A percentile compares a stretch with the other conserved stretches of the same genome.
phyloP scores from a whole-genome alignment of 2,888 invertebrate genomes.

The Molanna angustata region DNA sequence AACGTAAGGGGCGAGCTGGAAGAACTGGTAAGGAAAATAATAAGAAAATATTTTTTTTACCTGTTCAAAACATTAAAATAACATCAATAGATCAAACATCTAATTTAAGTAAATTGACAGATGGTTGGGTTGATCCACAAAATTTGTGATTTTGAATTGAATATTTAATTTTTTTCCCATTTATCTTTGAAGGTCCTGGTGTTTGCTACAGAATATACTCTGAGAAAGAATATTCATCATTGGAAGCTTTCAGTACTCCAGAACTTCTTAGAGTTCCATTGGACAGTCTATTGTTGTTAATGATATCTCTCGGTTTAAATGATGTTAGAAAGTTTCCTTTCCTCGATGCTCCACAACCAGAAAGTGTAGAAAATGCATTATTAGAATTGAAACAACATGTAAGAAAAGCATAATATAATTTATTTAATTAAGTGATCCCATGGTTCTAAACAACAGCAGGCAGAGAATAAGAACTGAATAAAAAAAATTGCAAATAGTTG shows the following conservation, averaged over 20 bases:
- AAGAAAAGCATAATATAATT: too few relatives aligned
- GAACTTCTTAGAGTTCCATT: constrained; percentile 93
- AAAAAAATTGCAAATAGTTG: too few relatives aligned
- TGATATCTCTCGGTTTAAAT: constrained; percentile 91
- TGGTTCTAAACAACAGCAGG: too few relatives aligned
- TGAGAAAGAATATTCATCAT: constrained; percentile 73
- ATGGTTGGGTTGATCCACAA: too few relatives aligned
- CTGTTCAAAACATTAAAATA: not conserved
- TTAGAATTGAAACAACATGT: constrained; percentile 84
- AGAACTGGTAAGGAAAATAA: constrained; percentile 76
- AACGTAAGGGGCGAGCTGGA: constrained; percentile 93
- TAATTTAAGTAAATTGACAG: too few relatives aligned
- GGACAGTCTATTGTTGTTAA: constrained; percentile 85
- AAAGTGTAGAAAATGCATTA: constrained; percentile 84
- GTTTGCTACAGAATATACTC: constrained; percentile 89
- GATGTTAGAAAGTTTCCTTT: constrained; percentile 93
- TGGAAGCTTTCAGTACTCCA: constrained; percentile 85
- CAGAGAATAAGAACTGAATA: too few relatives aligned
- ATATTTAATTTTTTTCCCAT: constrained; percentile 25
- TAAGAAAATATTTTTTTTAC: not conserved
- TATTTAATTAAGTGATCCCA: too few relatives aligned
- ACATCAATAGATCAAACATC: not conserved
- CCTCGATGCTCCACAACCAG: constrained; percentile 84
- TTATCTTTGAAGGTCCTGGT: constrained; percentile 92
- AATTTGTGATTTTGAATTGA: not conserved